phyloP scores from a whole-genome alignment of 2,113 vertebrate species.

The Ageneiosus marmoratus region DNA sequence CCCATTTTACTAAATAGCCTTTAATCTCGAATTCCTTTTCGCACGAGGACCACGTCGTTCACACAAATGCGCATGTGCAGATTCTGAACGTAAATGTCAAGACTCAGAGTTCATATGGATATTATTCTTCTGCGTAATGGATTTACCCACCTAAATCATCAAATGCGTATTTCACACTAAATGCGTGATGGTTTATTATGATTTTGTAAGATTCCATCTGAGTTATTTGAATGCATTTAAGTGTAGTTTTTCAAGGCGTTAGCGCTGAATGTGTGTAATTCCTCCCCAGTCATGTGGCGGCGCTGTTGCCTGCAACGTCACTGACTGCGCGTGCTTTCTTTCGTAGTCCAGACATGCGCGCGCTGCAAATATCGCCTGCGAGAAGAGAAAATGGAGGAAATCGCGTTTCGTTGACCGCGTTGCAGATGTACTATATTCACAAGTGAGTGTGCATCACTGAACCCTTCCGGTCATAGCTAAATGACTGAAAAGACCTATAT shows the following conservation, averaged over 20 bases:
- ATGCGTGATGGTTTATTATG: too few relatives aligned
- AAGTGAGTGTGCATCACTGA: conserved; percentile 40
- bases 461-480: not conserved
- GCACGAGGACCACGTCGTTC: not conserved
- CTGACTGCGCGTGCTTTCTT: not conserved
- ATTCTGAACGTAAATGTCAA: not conserved
- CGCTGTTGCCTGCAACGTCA: not conserved
- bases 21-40: not conserved
- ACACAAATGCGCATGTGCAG: not conserved
- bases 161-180: too few relatives aligned
- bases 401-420: conserved; percentile 28
- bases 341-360: not conserved
- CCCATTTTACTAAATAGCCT: not conserved
- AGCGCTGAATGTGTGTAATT: not conserved
- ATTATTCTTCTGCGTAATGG: not conserved
- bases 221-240: not conserved
- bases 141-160: not conserved
- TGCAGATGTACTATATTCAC: conserved; percentile 1
- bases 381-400: conserved; percentile 54
- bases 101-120: not conserved
- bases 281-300: not conserved
- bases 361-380: conserved; percentile 2
- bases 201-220: too few relatives aligned
- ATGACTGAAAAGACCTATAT: not conserved
- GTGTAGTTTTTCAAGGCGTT: not conserved